A percentile compares a stretch with the other conserved stretches of the same genome.
Conservation (phyloP, 2,888 invertebrate species). For the Aphodius sticticus region DNA sequence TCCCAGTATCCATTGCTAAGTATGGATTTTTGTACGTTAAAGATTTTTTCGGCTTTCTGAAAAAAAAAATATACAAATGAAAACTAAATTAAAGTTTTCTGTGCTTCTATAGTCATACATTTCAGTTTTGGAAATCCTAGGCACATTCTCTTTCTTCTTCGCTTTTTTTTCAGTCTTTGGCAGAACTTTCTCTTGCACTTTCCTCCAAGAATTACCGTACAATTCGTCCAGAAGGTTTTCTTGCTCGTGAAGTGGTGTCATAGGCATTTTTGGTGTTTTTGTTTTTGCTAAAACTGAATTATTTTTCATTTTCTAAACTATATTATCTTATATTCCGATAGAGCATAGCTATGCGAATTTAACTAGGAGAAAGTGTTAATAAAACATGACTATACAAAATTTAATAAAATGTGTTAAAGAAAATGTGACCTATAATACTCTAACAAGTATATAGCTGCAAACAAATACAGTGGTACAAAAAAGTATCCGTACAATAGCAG, state of each 20-base stretch:
- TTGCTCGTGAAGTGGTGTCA: conserved; percentile 31
- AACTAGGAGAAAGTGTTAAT: too few relatives aligned
- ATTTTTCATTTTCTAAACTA: conserved; percentile 18
- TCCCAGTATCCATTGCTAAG: conserved; percentile 39
- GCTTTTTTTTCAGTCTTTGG: conserved; percentile 45
- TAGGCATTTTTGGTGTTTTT: background rate
- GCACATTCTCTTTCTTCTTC: background rate
- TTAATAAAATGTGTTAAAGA: too few relatives aligned
- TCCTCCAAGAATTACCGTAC: conserved; percentile 56
- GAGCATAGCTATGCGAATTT: background rate
- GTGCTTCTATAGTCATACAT: conserved; percentile 5
- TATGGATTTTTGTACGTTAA: conserved; percentile 47
- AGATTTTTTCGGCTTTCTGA: conserved; percentile 45
- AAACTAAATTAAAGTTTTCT: conserved; percentile 11
- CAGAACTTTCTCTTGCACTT: conserved; percentile 28
- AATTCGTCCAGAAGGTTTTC: conserved; percentile 52
- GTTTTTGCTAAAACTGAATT: conserved; percentile 36
- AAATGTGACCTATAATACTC: too few relatives aligned
- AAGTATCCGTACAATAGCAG: too few relatives aligned
- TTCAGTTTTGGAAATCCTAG: background rate
- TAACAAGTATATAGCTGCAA: too few relatives aligned
- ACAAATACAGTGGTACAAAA: too few relatives aligned
- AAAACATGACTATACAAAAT: too few relatives aligned
- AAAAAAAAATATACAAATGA: conserved; percentile 33
- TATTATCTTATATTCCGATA: background rate